A percentile compares a stretch with the other conserved stretches of the same genome.
Conservation (phyloP, 1,140 invertebrate species). For the Drosophila burlai region DNA sequence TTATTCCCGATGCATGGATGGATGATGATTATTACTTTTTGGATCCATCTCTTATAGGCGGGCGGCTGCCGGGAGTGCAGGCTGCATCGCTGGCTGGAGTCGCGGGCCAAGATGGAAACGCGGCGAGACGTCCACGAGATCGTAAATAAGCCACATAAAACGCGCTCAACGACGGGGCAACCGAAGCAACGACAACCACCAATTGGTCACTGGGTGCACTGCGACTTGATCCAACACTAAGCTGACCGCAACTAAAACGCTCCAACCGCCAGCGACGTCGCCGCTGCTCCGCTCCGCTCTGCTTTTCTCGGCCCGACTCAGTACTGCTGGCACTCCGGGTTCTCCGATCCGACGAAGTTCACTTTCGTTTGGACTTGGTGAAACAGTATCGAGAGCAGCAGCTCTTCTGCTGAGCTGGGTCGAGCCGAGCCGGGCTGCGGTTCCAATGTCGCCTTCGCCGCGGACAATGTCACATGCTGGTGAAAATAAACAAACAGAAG, state of each 20-base stretch:
- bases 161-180: constrained; percentile 47
- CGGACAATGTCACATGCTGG: constrained; percentile 77
- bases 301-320: constrained; percentile 29
- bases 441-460: constrained; percentile 73
- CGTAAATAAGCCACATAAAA: constrained; percentile 67
- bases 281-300: constrained; percentile 35
- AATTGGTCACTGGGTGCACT: constrained; percentile 65
- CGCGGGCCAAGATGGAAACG: constrained; percentile 32
- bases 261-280: constrained; percentile 36
- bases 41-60: constrained; percentile 77
- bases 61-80: constrained; percentile 44
- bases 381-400: constrained; percentile 11
- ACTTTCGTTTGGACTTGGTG: constrained; percentile 62
- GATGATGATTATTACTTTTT: constrained; percentile 77
- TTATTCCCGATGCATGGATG: constrained; percentile 16
- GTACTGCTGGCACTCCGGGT: constrained; percentile 6
- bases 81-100: constrained; percentile 62
- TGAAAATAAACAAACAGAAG: constrained; percentile 70
- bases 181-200: constrained; percentile 31
- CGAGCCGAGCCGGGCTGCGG: constrained; percentile 22
- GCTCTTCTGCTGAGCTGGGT: constrained; percentile 26
- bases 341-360: constrained; percentile 37
- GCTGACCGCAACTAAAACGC: constrained; percentile 61
- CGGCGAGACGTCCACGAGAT: constrained; percentile 55
- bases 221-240: constrained; percentile 62